phyloP scores from a whole-genome alignment of 2,888 invertebrate genomes.

The Stomorhina lunata region DNA sequence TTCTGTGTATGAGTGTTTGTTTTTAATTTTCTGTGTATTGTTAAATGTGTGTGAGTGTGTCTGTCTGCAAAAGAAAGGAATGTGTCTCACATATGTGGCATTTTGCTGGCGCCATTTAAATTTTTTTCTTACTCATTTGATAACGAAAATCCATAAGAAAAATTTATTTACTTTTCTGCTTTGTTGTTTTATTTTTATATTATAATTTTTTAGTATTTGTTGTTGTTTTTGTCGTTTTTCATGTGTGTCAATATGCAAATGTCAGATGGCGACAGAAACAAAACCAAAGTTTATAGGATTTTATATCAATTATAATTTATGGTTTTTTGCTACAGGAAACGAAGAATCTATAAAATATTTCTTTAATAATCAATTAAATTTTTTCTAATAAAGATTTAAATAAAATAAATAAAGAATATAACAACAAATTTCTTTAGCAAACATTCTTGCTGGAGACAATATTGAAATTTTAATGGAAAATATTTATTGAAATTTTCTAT shows the following conservation, averaged over 20 bases:
- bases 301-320: neutral
- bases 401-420: too few relatives aligned
- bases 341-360: too few relatives aligned
- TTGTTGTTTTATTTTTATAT: too few relatives aligned
- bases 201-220: neutral
- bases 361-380: too few relatives aligned
- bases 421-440: too few relatives aligned
- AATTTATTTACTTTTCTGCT: slow-evolving; percentile 29
- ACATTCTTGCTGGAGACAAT: too few relatives aligned
- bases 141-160: slow-evolving; percentile 7
- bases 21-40: too few relatives aligned
- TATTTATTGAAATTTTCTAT: too few relatives aligned
- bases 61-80: too few relatives aligned
- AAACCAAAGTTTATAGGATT: neutral
- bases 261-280: slow-evolving; percentile 28
- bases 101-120: slow-evolving; percentile 43
- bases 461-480: too few relatives aligned
- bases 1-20: too few relatives aligned
- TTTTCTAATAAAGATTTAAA: too few relatives aligned
- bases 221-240: neutral
- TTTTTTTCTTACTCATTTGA: neutral
- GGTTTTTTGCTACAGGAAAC: neutral
- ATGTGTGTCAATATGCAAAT: slow-evolving; percentile 22
- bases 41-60: neutral
- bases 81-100: slow-evolving; percentile 7